These are phyloP conservation scores for Spinus olivaceus DNA, from an alignment of 2,797 vertebrate species.

Conservation along the genomic window DNA sequence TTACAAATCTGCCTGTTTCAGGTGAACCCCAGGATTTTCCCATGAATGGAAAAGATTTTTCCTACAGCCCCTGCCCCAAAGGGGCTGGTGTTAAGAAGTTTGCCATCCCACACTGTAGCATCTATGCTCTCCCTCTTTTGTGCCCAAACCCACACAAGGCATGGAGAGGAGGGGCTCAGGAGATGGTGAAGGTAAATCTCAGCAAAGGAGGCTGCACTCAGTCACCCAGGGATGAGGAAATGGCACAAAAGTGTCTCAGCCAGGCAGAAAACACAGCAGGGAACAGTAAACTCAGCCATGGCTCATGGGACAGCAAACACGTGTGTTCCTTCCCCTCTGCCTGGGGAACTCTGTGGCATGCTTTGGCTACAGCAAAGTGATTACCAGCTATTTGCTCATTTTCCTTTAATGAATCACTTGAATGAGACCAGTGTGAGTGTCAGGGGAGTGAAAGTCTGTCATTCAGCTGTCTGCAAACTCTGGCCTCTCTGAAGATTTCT, in stretches of 20 bases:
- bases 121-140: background rate
- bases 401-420: constrained; percentile 33
- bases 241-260: background rate
- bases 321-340: background rate
- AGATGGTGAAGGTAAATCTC: background rate
- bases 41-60: background rate
- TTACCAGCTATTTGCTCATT: background rate
- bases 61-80: background rate
- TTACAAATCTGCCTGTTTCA: background rate
- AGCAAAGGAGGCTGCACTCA: background rate
- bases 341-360: background rate
- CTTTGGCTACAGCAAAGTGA: constrained; percentile 13
- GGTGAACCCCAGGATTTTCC: background rate
- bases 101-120: background rate
- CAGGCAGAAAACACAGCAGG: background rate
- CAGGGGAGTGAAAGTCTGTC: constrained; percentile 45
- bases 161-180: background rate
- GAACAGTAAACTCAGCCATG: background rate
- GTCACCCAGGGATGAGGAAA: background rate
- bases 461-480: constrained; percentile 20
- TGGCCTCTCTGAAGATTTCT: constrained; percentile 9
- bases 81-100: background rate
- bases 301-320: background rate
- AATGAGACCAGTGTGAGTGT: constrained; percentile 32
- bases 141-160: background rate